phyloP scores from a whole-genome alignment of 2,113 vertebrate genomes.

The Cebus imitator region DNA sequence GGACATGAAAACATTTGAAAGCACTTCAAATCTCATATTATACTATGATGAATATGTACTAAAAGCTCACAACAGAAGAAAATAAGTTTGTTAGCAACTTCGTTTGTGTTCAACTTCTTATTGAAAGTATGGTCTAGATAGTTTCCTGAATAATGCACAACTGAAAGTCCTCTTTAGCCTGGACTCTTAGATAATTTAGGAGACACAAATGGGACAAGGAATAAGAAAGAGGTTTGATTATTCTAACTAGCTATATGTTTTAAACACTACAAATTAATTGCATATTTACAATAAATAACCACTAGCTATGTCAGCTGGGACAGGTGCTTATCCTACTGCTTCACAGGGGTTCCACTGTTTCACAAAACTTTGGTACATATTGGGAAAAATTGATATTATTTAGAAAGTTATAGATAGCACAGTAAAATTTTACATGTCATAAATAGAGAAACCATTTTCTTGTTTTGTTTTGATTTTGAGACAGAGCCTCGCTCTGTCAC shows the following conservation, averaged over 20 bases:
- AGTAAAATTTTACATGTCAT: background rate
- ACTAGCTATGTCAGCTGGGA: background rate
- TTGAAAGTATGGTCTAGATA: background rate
- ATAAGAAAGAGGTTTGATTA: background rate
- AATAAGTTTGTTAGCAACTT: background rate
- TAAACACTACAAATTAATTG: background rate
- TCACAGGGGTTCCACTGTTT: no score
- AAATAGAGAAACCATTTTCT: background rate
- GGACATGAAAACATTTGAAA: background rate
- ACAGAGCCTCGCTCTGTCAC: no score
- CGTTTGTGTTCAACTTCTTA: background rate
- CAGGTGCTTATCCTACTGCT: background rate
- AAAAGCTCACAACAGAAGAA: background rate
- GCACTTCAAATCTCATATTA: background rate
- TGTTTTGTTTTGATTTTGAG: background rate
- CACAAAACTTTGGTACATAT: background rate
- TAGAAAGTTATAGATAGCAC: background rate
- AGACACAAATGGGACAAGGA: background rate
- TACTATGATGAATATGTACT: background rate
- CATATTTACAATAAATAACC: background rate
- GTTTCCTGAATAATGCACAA: background rate
- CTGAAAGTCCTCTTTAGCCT: background rate
- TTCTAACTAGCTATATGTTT: background rate
- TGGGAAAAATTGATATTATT: background rate
- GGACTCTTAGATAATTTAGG: background rate